Evolutionary conservation across 1,140 invertebrate genomes (phyloP).

Genomic region (Maconellicoccus hirsutus): DNA sequence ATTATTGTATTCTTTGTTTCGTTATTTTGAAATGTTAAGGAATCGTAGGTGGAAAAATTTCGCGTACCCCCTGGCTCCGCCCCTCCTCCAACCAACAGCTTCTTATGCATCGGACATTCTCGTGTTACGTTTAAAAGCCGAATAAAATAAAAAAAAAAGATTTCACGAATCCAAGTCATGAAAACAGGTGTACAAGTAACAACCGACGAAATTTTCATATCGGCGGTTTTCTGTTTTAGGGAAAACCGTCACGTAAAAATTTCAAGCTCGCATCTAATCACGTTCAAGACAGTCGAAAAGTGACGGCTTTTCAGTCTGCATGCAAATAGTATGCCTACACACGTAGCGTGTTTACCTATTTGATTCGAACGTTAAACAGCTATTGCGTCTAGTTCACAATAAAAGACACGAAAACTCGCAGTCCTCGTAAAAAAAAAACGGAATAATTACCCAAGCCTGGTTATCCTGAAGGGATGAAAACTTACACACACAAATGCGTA

Average conservation of each 20-base stretch:
- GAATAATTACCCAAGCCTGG: conserved; percentile 15
- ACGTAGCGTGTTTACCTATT: conserved; percentile 14
- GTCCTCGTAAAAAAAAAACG: not conserved
- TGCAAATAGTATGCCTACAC: conserved; percentile 15
- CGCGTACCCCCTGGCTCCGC: too few relatives aligned
- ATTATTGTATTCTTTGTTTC: too few relatives aligned
- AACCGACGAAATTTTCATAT: too few relatives aligned
- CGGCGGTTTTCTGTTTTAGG: too few relatives aligned
- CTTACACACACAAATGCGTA: not conserved
- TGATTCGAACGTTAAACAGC: not conserved
- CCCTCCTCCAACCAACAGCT: too few relatives aligned
- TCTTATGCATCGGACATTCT: too few relatives aligned
- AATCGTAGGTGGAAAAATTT: too few relatives aligned
- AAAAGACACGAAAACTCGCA: conserved; percentile 1
- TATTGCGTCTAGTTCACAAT: not conserved
- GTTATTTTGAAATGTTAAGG: too few relatives aligned
- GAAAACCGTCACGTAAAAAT: not conserved
- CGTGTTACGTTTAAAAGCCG: too few relatives aligned
- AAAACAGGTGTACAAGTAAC: too few relatives aligned
- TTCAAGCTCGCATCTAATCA: not conserved
- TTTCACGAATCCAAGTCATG: too few relatives aligned
- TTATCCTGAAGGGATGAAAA: conserved; percentile 22
- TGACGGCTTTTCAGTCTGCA: conserved; percentile 13
- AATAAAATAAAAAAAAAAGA: too few relatives aligned
- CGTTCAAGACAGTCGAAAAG: not conserved